phyloP scores from a whole-genome alignment of 2,113 vertebrate species.

The Chiloscyllium plagiosum region DNA sequence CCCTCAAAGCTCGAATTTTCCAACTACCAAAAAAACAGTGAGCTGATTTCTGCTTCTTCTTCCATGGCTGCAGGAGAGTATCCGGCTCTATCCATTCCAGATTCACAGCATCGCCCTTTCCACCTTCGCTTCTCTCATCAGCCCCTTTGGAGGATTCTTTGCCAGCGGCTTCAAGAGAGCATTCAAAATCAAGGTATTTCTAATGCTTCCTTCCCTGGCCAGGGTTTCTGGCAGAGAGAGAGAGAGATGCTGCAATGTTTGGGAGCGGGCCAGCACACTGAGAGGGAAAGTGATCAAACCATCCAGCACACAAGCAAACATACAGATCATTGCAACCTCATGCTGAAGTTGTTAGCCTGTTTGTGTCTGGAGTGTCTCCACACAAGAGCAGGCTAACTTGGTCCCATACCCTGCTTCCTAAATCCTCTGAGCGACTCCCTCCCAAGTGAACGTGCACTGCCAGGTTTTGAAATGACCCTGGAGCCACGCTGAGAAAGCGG shows the following conservation, averaged over 20 bases:
- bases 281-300: not conserved
- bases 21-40: no score
- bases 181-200: slow-evolving; percentile 91
- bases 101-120: slow-evolving; percentile 96
- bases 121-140: slow-evolving; percentile 86
- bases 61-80: slow-evolving; percentile 66
- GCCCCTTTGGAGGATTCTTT: slow-evolving; percentile 94
- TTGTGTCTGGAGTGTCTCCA: not conserved
- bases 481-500: not conserved
- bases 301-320: not conserved
- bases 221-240: not conserved
- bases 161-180: slow-evolving; percentile 96
- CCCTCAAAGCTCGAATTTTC: not conserved
- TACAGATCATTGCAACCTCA: not conserved
- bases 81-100: slow-evolving; percentile 92
- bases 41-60: not conserved
- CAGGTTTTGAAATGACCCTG: not conserved
- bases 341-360: not conserved
- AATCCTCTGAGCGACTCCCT: not conserved
- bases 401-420: no score
- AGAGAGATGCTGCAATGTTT: not conserved
- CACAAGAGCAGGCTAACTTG: no score
- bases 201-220: not conserved
- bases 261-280: not conserved
- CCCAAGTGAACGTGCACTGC: not conserved